Conservation (phyloP, 2,113 vertebrate species). For the Antidorcas marsupialis region DNA sequence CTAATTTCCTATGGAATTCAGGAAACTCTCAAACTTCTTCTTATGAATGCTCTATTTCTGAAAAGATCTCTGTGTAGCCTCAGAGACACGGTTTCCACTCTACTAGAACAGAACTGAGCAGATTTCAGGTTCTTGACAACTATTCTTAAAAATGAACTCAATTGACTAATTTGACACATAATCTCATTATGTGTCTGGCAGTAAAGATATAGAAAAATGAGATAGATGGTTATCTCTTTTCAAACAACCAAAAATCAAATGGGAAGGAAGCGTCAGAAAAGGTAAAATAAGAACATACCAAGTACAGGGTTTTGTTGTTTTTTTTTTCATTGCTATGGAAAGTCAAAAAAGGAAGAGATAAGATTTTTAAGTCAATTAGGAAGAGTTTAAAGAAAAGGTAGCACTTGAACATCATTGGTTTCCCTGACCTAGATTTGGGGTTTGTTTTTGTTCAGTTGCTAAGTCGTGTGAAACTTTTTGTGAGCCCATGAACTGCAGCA, state of each 20-base stretch:
- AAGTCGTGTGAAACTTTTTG: fast-evolving
- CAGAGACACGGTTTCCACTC: background rate
- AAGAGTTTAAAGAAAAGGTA: background rate
- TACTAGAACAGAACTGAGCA: background rate
- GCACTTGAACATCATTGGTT: background rate
- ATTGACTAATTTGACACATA: background rate
- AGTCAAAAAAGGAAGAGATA: background rate
- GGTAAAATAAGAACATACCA: background rate
- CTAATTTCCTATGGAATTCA: background rate
- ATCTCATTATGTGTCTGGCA: background rate
- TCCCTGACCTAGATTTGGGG: background rate
- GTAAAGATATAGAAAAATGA: background rate
- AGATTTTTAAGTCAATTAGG: background rate
- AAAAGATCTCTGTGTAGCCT: background rate
- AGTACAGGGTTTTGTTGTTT: background rate
- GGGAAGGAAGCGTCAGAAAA: background rate
- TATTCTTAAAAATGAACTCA: background rate
- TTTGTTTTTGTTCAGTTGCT: background rate
- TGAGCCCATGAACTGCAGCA: background rate
- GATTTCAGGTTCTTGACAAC: background rate
- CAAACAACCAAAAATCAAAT: background rate
- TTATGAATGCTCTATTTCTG: background rate
- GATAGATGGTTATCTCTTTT: background rate
- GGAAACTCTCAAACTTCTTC: background rate
- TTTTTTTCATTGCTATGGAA: background rate